Conservation (phyloP, 2,113 vertebrate species). For the Seriola dumerili region DNA sequence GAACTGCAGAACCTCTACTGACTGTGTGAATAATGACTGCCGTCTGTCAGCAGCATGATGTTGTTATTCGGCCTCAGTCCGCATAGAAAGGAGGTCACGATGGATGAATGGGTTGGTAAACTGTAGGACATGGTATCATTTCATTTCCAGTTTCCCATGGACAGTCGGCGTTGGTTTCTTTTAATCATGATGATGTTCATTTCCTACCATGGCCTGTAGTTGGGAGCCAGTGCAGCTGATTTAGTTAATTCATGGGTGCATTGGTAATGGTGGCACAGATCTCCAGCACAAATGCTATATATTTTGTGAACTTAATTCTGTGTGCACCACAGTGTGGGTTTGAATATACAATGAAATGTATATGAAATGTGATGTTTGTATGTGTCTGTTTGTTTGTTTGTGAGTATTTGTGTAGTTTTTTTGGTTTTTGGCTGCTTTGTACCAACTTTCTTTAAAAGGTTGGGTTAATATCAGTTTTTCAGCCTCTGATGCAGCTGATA, state of each 20-base stretch:
- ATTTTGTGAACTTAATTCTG: too few species aligned
- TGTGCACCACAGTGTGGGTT: neutral
- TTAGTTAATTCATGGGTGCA: too few species aligned
- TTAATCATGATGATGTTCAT: too few species aligned
- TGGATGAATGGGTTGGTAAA: neutral
- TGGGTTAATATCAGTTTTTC: neutral
- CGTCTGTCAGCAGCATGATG: neutral
- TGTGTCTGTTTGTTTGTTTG: too few species aligned
- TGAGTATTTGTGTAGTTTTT: neutral
- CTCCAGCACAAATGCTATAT: neutral
- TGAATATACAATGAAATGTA: neutral
- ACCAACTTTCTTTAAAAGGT: neutral
- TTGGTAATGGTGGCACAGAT: too few species aligned
- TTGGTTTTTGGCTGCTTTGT: neutral
- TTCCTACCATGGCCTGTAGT: too few species aligned
- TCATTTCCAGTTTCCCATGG: too few species aligned
- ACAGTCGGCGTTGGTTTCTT: too few species aligned
- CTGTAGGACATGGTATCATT: too few species aligned
- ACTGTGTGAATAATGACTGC: too few species aligned
- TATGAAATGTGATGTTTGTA: neutral
- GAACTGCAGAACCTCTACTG: too few species aligned
- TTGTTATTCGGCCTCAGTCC: neutral
- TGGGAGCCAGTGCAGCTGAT: too few species aligned
- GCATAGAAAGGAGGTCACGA: neutral
- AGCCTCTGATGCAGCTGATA: neutral